phyloP scores from a whole-genome alignment of 2,797 vertebrate genomes.

The Acropternis orthonyx region DNA sequence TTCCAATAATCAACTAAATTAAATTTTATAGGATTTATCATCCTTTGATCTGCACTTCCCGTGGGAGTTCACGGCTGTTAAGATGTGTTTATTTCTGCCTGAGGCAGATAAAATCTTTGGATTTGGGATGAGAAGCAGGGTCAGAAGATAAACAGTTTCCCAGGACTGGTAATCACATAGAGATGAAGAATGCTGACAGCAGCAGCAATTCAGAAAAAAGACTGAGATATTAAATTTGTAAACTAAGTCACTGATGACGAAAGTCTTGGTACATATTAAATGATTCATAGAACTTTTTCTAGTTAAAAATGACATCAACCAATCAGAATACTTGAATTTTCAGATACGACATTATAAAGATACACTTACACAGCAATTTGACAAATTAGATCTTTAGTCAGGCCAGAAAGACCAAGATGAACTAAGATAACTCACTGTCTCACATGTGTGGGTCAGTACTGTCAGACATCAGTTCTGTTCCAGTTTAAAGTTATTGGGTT shows the following conservation, averaged over 20 bases:
- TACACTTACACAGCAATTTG: background rate
- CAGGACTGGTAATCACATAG: slow-evolving; percentile 1
- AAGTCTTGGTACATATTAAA: background rate
- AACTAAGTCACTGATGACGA: background rate
- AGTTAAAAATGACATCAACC: background rate
- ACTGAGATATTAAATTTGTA: background rate
- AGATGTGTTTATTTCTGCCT: slow-evolving; percentile 13
- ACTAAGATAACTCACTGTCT: background rate
- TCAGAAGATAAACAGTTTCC: slow-evolving; percentile 32
- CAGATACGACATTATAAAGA: background rate
- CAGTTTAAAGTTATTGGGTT: background rate
- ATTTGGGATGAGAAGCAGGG: slow-evolving; percentile 17
- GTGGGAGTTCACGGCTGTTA: background rate
- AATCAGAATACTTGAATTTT: background rate
- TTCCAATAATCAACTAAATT: slow-evolving; percentile 8
- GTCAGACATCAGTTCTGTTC: background rate
- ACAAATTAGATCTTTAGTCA: background rate
- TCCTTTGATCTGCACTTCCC: background rate
- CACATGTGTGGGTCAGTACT: background rate
- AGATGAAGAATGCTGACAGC: background rate
- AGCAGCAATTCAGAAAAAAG: background rate
- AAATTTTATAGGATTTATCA: slow-evolving; percentile 14
- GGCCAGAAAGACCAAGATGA: background rate
- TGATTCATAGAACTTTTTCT: background rate
- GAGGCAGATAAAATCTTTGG: slow-evolving; percentile 18